These are phyloP conservation scores for Taxidea taxus DNA, from an alignment of 2,113 vertebrate genomes.

Conservation along the genomic window DNA sequence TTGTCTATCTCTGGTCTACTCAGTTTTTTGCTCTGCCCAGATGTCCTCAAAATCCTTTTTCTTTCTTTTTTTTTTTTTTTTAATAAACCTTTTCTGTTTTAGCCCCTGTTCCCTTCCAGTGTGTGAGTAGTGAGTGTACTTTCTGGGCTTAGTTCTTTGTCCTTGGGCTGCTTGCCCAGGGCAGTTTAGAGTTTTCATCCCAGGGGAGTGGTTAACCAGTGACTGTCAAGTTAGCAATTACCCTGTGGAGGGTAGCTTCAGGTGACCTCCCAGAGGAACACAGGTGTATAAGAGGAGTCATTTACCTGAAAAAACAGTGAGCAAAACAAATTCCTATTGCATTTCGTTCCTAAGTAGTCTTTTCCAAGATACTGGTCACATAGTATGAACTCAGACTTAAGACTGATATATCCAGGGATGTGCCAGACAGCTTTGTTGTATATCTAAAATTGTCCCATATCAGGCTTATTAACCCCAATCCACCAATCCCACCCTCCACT, in stretches of 20 bases:
- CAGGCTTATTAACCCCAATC: not conserved
- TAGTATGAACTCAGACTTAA: not conserved
- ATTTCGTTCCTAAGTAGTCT: not conserved
- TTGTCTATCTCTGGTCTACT: not conserved
- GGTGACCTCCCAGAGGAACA: not conserved
- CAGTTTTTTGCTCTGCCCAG: not conserved
- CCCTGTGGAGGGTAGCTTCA: not conserved
- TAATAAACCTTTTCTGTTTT: not conserved
- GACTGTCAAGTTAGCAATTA: not conserved
- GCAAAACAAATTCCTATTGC: not conserved
- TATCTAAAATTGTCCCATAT: not conserved
- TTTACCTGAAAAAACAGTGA: not conserved
- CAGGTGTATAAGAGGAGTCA: not conserved
- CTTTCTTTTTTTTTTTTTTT: no score
- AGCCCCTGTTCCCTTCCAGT: not conserved
- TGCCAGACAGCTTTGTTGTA: not conserved
- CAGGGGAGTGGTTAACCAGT: not conserved
- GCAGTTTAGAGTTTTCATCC: not conserved
- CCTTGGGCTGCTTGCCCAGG: not conserved
- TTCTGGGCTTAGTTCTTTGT: not conserved
- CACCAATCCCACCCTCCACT: not conserved
- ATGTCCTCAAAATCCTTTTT: not conserved
- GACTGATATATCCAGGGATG: not conserved
- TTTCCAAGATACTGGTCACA: not conserved
- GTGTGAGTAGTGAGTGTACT: not conserved